Conservation (phyloP, 2,888 invertebrate genomes). For the Pollenia griseotomentosa region DNA sequence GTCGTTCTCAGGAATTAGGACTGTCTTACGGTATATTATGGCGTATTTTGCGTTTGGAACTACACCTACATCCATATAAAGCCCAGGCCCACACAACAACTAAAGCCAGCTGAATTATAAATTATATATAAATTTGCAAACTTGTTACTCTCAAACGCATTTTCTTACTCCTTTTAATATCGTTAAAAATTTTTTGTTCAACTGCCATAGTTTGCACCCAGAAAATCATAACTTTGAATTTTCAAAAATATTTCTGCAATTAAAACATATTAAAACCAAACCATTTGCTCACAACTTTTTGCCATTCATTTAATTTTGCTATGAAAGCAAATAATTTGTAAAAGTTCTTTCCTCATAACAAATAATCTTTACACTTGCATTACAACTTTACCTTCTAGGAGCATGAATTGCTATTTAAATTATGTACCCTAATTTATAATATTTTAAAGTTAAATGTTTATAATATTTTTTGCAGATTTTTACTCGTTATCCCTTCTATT, state of each 20-base stretch:
- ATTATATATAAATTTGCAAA: too few relatives aligned
- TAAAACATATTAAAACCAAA: not conserved
- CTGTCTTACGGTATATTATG: too few relatives aligned
- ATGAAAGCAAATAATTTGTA: constrained; percentile 19
- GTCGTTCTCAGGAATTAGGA: too few relatives aligned
- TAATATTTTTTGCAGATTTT: not conserved
- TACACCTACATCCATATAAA: too few relatives aligned
- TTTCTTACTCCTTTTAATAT: too few relatives aligned
- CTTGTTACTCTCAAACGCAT: too few relatives aligned
- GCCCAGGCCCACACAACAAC: too few relatives aligned
- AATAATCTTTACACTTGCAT: constrained; percentile 29
- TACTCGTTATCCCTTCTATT: not conserved
- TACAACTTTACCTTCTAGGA: not conserved
- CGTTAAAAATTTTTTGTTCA: too few relatives aligned
- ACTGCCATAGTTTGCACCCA: too few relatives aligned
- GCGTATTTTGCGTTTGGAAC: too few relatives aligned
- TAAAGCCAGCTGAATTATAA: too few relatives aligned
- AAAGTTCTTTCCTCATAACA: constrained; percentile 8
- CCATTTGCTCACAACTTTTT: not conserved
- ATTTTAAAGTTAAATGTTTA: constrained; percentile 31
- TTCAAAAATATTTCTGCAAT: not conserved
- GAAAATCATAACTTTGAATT: not conserved
- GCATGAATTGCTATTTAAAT: constrained; percentile 35
- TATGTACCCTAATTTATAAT: constrained; percentile 44
- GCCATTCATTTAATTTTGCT: not conserved